Conservation (phyloP, 2,113 vertebrate species). For the Fregata magnificens region DNA sequence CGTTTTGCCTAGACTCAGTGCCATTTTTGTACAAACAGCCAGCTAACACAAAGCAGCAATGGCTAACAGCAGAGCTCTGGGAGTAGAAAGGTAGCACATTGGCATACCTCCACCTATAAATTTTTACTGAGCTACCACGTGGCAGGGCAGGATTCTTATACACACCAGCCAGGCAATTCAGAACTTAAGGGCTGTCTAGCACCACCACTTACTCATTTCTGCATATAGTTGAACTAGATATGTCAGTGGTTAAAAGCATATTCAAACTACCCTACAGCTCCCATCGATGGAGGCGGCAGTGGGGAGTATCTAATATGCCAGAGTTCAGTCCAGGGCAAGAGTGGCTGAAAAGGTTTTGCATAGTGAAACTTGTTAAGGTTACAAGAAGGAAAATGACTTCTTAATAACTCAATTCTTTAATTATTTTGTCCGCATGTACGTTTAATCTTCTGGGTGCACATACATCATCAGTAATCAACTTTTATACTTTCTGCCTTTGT, state of each 20-base stretch:
- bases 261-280: neutral
- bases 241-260: neutral
- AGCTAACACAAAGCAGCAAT: neutral
- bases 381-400: neutral
- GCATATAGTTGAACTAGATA: neutral
- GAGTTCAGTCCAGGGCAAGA: neutral
- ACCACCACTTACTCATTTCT: neutral
- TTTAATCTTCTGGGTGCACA: neutral
- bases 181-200: neutral
- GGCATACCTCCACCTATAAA: neutral
- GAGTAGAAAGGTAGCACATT: neutral
- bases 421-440: neutral
- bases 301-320: neutral
- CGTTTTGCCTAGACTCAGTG: neutral
- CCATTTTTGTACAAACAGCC: neutral
- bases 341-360: neutral
- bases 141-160: neutral
- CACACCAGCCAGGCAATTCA: neutral
- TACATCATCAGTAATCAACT: neutral
- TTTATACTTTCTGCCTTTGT: neutral
- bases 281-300: neutral
- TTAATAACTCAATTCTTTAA: neutral
- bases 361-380: neutral
- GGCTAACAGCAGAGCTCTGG: neutral
- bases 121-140: neutral